Evolutionary conservation across 2,113 vertebrate genomes (phyloP), one percentile per base, ranked within the genome.

Genomic region (Amblyopsis rosae): DNA sequence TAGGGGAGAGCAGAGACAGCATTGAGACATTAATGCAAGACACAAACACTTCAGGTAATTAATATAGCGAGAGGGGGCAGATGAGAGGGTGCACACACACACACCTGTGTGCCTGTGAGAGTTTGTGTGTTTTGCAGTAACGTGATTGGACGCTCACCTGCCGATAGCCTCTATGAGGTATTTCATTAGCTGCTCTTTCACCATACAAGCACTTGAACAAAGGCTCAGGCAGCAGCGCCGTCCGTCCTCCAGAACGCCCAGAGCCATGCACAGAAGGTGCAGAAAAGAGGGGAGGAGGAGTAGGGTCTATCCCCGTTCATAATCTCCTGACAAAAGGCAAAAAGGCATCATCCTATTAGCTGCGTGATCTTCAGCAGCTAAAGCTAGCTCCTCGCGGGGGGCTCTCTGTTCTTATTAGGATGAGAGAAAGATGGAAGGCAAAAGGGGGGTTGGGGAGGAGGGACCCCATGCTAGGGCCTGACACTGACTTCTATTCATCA

Each of bases 321-420:
- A 98, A 99, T 97, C 96, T 99, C 88, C 93, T 95, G 95, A 99
- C 97, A 99, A 98, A 97, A 96, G 96, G 80, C 95, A 96, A 96
- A 97, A 97, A 98, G 95, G 96, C 96, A 98, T 99, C 98, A 98
- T 98, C 97, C 97, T 96, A 98, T 98, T 98, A 98, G 96, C 94
- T 72, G 80, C 95, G 93, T 96, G 96, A 98, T 98, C 97, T 98
- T 94, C 93, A 94, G 64, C 94, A 89, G 93, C 95, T 96, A 96
- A 95, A 95, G 94, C 93, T 71, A 94, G 95, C 94, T 93, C 92
- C 95, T 96, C 95, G 94, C 95, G 92, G 96, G 95, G 94, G 92
- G 92, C 90, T 94, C 94, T 95, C 95, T 90, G 93, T 94, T 95
- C 87, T 94, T 94, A 94, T 95, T 89, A 83, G 83, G 86, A 85